Evolutionary conservation across 2,888 invertebrate genomes (phyloP).

Genomic region (Drosophila picticornis): DNA sequence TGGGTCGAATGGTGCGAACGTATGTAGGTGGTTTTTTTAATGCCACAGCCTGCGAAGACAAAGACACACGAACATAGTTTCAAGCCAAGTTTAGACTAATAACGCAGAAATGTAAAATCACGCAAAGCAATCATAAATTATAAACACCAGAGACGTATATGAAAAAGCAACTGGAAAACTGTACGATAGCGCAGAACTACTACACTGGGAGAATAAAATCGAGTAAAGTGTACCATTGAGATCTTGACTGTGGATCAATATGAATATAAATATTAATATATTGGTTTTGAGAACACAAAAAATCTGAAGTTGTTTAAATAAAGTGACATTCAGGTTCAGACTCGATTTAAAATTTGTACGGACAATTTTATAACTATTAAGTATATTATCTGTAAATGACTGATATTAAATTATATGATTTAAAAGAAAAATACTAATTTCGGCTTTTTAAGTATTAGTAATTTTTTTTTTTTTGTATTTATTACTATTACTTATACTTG

Average conservation of each 20-base stretch:
- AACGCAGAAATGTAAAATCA: conserved; percentile 71
- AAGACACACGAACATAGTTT: conserved; percentile 31
- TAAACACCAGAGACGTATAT: conserved; percentile 54
- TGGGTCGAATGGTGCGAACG: conserved; percentile 40
- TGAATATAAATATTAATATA: background rate
- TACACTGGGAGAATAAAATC: background rate
- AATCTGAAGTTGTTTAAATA: background rate
- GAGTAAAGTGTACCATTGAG: background rate
- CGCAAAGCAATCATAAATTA: conserved; percentile 76
- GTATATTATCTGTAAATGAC: background rate
- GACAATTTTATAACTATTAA: background rate
- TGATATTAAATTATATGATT: background rate
- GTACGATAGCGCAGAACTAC: conserved; percentile 24
- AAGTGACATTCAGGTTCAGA: background rate
- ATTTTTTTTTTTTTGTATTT: background rate
- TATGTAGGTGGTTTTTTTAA: conserved; percentile 49
- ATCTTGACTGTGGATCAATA: background rate
- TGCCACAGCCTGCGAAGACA: conserved; percentile 13
- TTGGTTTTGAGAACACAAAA: background rate
- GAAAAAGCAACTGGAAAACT: conserved; percentile 39
- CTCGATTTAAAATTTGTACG: background rate
- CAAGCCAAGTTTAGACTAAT: conserved; percentile 70
- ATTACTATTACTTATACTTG: background rate
- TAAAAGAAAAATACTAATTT: background rate
- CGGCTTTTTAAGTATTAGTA: background rate